phyloP scores from a whole-genome alignment of 2,797 vertebrate species.

The Sebastes matsubarae region DNA sequence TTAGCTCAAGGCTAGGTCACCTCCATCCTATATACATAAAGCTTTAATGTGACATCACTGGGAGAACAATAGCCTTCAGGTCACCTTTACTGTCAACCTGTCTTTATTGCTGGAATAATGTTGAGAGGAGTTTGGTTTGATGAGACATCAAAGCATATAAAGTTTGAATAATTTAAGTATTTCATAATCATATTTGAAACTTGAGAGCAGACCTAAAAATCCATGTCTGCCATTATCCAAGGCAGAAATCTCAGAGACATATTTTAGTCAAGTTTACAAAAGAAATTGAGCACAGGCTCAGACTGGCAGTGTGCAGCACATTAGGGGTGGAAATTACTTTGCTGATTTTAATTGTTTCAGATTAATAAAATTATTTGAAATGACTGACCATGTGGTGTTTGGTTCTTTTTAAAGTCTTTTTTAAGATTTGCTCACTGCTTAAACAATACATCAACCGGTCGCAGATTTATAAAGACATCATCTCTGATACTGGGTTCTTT shows the following conservation, averaged over 20 bases:
- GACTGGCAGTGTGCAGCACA: neutral
- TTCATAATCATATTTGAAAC: conserved; percentile 31
- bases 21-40: conserved; percentile 48
- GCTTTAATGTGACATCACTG: conserved; percentile 61
- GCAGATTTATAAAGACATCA: no score
- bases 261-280: neutral
- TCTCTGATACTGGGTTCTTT: neutral
- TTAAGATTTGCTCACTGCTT: neutral
- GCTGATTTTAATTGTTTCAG: neutral
- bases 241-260: neutral
- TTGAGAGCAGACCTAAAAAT: neutral
- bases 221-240: neutral
- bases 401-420: neutral
- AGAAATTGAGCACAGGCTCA: neutral
- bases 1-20: conserved; percentile 61
- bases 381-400: neutral
- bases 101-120: conserved; percentile 20
- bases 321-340: neutral
- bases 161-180: conserved; percentile 42
- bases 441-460: neutral
- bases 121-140: conserved; percentile 44
- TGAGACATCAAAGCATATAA: conserved; percentile 48
- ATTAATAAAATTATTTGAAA: neutral
- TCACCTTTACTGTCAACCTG: conserved; percentile 66
- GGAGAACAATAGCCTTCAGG: conserved; percentile 38